phyloP scores from a whole-genome alignment of 2,888 invertebrate species.

The Polia nebulosa region DNA sequence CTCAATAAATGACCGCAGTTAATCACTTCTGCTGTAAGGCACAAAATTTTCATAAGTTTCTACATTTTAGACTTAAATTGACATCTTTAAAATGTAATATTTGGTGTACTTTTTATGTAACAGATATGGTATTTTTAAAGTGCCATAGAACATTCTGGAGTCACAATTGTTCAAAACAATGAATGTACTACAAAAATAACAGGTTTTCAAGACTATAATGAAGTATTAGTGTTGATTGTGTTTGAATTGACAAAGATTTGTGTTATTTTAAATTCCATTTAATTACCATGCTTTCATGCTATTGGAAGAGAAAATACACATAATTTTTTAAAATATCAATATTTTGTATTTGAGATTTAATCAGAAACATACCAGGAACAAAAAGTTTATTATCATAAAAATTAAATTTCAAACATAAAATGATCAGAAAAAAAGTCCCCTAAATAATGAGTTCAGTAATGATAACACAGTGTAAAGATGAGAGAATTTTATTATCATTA shows the following conservation, averaged over 20 bases:
- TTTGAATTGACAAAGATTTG: conserved; percentile 25
- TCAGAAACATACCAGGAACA: background rate
- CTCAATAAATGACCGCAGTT: conserved; percentile 9
- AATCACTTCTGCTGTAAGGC: background rate
- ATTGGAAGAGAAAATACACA: background rate
- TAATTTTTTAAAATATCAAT: background rate
- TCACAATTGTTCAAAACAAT: background rate
- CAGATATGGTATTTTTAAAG: background rate
- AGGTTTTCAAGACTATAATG: conserved; percentile 10
- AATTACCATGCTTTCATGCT: background rate
- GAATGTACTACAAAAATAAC: conserved; percentile 7
- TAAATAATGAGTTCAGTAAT: background rate
- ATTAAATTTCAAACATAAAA: background rate
- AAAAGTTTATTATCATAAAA: background rate
- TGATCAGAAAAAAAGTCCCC: background rate
- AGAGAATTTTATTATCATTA: background rate
- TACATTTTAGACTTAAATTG: conserved; percentile 1
- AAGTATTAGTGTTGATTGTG: background rate
- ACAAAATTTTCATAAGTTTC: background rate
- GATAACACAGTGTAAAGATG: background rate
- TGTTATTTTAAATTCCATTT: background rate
- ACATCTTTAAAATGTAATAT: background rate
- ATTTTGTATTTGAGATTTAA: background rate
- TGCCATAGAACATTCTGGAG: conserved; percentile 27
- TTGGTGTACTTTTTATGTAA: background rate